Evolutionary conservation across 2,113 vertebrate species (phyloP), one percentile per base, ranked within the genome.

Genomic region (Cololabis saira): DNA sequence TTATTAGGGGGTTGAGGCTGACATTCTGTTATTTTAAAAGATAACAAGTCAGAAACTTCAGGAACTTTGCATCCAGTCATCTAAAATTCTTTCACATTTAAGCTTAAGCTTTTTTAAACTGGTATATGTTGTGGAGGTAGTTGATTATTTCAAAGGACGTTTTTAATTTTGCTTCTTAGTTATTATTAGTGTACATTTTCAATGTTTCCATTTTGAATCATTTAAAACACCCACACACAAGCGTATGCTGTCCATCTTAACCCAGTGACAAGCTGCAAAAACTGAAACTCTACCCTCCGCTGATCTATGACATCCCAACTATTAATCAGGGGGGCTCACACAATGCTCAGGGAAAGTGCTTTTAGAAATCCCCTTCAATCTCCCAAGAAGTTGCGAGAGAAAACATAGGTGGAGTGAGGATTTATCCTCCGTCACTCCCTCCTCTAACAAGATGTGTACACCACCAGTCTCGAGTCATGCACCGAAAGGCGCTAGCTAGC

Each of bases 371-470:
- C 57, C 59, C 19, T 54, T 40, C 41, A 12, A 56, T 73, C 52
- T 68, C 43, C 13, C 40, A 48, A 5, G 2, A 24, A 80, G 70
- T 67, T 82, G 81, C 74, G 59, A 76, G 63, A 76, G 51, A 75
- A 78, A 85, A 64, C 64, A 73, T 61, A 69, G 50, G 45, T 12
- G 0, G 19, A 50, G 69, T 67, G 47, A 60, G 57, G 74, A 78
- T 80, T 84, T 49, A 64, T 4, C 55, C 22, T 67, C 49, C 49
- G 4, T 60, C 55, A 16, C 74, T 61, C 52, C 62, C 50, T 27
- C 67, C 43, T 73, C 43, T 71, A 64, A 70, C 71, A 86, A 75
- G 82, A 86, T 77, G 78, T 74, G 67, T 61, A 56, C 48, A 48
- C 44, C 49, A 44, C 64, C 24, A 14, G 60, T 67, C 72, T 69